A percentile compares a stretch with the other conserved stretches of the same genome.
Conservation (phyloP, 1,140 invertebrate genomes). For the Diploscapter pachys region DNA sequence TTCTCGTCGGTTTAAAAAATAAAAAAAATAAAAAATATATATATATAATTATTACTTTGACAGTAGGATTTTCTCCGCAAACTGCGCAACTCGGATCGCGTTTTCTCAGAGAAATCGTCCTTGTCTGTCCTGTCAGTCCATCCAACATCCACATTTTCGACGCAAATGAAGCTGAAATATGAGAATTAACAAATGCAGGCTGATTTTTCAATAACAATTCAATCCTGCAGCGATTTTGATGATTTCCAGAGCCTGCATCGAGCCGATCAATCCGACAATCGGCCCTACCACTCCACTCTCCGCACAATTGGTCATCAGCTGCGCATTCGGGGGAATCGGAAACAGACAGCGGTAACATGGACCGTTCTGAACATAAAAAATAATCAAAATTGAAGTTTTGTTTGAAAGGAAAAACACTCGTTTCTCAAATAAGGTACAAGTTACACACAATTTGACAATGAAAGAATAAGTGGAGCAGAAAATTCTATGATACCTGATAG, state of each 20-base stretch:
- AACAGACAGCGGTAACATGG: conserved; percentile 87
- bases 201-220: conserved; percentile 62
- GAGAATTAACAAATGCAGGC: conserved; percentile 7
- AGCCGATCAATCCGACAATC: conserved; percentile 83
- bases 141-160: conserved; percentile 80
- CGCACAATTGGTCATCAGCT: conserved; percentile 89
- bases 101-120: conserved; percentile 74
- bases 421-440: conserved; percentile 12
- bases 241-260: conserved; percentile 86
- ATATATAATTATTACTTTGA: conserved; percentile 61
- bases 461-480: no score
- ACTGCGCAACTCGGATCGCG: conserved; percentile 71
- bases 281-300: conserved; percentile 87
- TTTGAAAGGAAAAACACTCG: conserved; percentile 6
- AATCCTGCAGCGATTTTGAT: conserved; percentile 78
- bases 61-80: conserved; percentile 73
- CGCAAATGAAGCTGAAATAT: conserved; percentile 47
- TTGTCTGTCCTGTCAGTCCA: conserved; percentile 72
- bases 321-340: conserved; percentile 80
- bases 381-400: no score
- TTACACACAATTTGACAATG: not conserved
- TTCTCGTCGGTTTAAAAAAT: no score
- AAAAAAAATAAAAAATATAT: no score
- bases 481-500: conserved; percentile 59
- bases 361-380: conserved; percentile 55